A percentile compares a stretch with the other conserved stretches of the same genome.
Evolutionary conservation across 2,113 vertebrate genomes (phyloP).

Genomic region (Coptodon rendalli): DNA sequence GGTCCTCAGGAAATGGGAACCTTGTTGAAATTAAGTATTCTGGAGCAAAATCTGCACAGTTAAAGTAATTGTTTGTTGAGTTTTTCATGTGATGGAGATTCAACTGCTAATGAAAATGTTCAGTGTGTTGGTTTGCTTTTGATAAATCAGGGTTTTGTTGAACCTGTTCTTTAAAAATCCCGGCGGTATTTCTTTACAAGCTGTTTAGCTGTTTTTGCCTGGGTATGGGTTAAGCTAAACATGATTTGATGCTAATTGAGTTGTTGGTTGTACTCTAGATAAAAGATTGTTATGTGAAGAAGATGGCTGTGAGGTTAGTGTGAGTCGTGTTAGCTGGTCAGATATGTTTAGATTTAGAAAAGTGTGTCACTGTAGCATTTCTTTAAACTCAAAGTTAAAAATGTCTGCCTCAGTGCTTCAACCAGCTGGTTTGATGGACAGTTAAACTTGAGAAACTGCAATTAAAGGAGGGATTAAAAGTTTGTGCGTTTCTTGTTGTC

Average conservation of each 20-base stretch:
- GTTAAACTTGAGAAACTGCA: background rate
- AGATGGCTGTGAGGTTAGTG: background rate
- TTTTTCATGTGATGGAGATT: background rate
- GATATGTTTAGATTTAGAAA: background rate
- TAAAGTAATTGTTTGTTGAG: background rate
- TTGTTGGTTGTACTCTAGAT: background rate
- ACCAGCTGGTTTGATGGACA: background rate
- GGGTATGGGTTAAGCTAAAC: background rate
- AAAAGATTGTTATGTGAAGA: background rate
- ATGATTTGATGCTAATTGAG: background rate
- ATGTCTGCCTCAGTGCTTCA: background rate
- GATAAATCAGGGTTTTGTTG: background rate
- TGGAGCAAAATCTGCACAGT: background rate
- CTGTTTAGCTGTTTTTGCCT: background rate
- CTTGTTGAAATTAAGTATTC: background rate
- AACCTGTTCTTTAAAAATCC: background rate
- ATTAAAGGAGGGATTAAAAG: background rate
- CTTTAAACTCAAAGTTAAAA: background rate
- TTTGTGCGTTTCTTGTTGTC: fast-evolving
- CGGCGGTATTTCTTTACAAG: background rate
- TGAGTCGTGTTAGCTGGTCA: background rate
- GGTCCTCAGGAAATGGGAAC: background rate
- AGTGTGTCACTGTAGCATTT: background rate
- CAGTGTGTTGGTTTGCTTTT: background rate
- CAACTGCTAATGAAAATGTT: background rate